Conservation (phyloP, 1,140 invertebrate species). For the Zaprionus taronus region DNA sequence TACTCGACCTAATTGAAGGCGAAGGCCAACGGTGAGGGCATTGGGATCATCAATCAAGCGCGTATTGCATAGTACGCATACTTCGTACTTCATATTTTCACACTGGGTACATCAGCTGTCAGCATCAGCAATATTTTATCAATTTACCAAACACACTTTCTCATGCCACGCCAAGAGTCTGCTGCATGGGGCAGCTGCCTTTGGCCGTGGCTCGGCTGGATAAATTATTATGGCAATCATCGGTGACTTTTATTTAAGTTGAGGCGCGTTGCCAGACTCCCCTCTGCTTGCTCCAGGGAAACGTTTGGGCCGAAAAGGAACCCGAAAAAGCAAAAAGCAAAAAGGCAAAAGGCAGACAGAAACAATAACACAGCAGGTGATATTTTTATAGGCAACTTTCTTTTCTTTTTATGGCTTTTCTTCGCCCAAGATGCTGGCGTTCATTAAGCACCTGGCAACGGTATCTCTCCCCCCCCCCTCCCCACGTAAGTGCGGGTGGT, state of each 20-base stretch:
- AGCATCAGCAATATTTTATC: constrained; percentile 68
- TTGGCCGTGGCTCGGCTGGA: constrained; percentile 24
- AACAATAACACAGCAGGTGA: constrained; percentile 80
- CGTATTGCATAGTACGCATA: constrained; percentile 44
- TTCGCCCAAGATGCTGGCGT: constrained; percentile 39
- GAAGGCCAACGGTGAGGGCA: constrained; percentile 29
- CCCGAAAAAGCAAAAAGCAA: not conserved
- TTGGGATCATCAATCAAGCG: constrained; percentile 71
- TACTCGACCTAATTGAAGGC: constrained; percentile 70
- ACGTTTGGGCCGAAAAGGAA: constrained; percentile 3
- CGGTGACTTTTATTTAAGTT: constrained; percentile 74
- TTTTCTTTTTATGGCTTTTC: constrained; percentile 50
- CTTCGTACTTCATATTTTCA: constrained; percentile 40
- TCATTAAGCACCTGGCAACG: constrained; percentile 55
- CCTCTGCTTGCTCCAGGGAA: constrained; percentile 5
- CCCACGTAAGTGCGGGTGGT: constrained; percentile 24
- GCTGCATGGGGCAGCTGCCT: constrained; percentile 19
- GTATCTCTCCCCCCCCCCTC: not conserved
- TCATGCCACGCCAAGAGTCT: constrained; percentile 6
- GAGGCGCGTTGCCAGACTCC: constrained; percentile 22
- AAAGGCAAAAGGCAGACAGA: constrained; percentile 40
- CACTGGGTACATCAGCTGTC: constrained; percentile 43
- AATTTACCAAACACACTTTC: constrained; percentile 68
- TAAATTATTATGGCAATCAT: constrained; percentile 81
- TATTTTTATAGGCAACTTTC: constrained; percentile 53